Evolutionary conservation across 2,113 vertebrate genomes (phyloP).

Genomic region (Nothobranchius furzeri): DNA sequence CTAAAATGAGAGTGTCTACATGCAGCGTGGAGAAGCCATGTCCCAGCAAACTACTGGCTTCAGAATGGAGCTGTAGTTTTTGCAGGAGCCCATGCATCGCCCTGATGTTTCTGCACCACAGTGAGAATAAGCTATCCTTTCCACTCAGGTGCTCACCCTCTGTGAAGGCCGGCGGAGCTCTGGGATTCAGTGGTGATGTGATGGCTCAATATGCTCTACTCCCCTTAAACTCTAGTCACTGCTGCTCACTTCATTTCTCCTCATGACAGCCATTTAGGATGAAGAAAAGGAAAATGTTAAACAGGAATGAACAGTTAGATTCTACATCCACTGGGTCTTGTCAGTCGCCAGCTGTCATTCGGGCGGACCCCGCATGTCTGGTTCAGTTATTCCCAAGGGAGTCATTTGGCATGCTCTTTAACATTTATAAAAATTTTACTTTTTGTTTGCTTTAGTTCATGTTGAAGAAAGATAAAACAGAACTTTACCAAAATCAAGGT

Average conservation of each 20-base stretch:
- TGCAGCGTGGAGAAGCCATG: conserved; percentile 41
- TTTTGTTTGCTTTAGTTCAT: too few relatives aligned
- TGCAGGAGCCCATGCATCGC: conserved; percentile 50
- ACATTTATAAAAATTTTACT: too few relatives aligned
- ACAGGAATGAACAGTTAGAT: conserved; percentile 11
- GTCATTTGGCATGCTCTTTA: too few relatives aligned
- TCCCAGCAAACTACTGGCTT: conserved; percentile 46
- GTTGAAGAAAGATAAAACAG: too few relatives aligned
- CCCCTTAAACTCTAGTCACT: conserved; percentile 45
- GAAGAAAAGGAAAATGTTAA: conserved; percentile 16
- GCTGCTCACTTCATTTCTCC: conserved; percentile 41
- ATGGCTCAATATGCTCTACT: conserved; percentile 47
- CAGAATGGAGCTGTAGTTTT: conserved; percentile 56
- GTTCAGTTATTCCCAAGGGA: too few relatives aligned
- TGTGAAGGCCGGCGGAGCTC: conserved; percentile 31
- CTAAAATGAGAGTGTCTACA: conserved; percentile 27
- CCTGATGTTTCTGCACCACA: conserved; percentile 14
- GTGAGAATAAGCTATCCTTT: conserved; percentile 61
- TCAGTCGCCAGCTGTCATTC: too few relatives aligned
- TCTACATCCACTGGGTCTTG: too few relatives aligned
- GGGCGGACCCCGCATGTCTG: too few relatives aligned
- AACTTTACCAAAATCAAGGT: too few relatives aligned
- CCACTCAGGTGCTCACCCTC: conserved; percentile 45
- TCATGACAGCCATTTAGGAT: conserved; percentile 19
- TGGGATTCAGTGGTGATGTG: conserved; percentile 51